A percentile compares a stretch with the other conserved stretches of the same genome.
These are phyloP conservation scores for Zeuzera pyrina DNA, from an alignment of 2,888 invertebrate species.

Conservation along the genomic window DNA sequence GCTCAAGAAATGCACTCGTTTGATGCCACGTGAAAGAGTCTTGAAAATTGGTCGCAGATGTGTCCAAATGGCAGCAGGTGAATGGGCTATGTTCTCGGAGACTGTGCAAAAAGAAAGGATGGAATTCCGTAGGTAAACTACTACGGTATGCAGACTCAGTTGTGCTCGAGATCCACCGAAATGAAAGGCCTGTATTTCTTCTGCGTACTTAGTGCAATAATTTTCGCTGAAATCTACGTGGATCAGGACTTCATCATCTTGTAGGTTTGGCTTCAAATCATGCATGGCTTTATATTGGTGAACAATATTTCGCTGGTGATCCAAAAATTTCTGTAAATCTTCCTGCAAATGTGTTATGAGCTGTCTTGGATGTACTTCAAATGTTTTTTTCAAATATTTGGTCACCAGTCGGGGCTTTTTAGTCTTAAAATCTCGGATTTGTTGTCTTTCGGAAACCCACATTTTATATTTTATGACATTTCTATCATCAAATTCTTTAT, in stretches of 20 bases:
- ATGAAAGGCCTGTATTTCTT: constrained; percentile 34
- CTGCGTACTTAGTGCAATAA: constrained; percentile 16
- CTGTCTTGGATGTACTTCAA: constrained; percentile 16
- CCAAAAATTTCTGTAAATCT: constrained; percentile 17
- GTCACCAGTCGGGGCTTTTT: constrained; percentile 15
- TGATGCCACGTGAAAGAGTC: constrained; percentile 13
- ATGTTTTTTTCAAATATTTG: constrained; percentile 19
- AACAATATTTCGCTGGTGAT: constrained; percentile 17
- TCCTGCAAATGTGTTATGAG: constrained; percentile 18
- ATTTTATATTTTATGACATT: constrained; percentile 15
- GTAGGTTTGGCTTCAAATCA: constrained; percentile 11
- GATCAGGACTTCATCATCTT: constrained; percentile 10
- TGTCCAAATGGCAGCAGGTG: constrained; percentile 31
- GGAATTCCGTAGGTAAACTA: constrained; percentile 21
- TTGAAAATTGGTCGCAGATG: constrained; percentile 28
- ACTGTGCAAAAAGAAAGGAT: constrained; percentile 21
- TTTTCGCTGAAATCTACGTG: constrained; percentile 29
- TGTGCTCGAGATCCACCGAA: constrained; percentile 30
- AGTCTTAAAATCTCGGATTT: constrained; percentile 18
- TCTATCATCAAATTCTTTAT: constrained; percentile 17
- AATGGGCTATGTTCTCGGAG: constrained; percentile 26
- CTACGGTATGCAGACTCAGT: constrained; percentile 34
- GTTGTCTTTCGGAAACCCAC: constrained; percentile 15
- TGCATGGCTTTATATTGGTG: constrained; percentile 12
- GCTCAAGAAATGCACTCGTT: constrained; percentile 27